Base-by-base conservation (phyloP, 2,113 vertebrate species). In the Xenopus borealis region DNA sequence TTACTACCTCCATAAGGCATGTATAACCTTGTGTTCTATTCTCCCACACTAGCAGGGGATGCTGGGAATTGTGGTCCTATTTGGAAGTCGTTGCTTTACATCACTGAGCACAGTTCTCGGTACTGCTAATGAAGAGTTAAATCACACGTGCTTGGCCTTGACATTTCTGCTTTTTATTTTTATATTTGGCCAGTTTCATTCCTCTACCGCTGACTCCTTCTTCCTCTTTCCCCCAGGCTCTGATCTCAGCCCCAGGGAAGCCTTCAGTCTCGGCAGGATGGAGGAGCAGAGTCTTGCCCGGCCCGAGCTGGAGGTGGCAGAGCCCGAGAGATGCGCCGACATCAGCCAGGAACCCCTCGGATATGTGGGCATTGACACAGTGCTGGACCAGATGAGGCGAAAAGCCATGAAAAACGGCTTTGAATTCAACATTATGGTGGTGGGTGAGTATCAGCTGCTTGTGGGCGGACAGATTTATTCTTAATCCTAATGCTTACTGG, bases 391-490 rank as follows among this genome's bases (percentile, higher is more conserved):
- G 86, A 94, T 98, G 92, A 93, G 90, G 72, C 91, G 91, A 85
- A 98, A 99, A 81, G 96, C 95, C 75, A 96, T 99, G 93, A 99
- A 98, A 86, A 90, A 84, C 0, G 96, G 94, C 20, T 96, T 99
- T 1, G 95, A 98, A 83, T 98, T 99, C 82, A 98, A 99, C 88
- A 90, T 99, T 91, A 98, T 98, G 96, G 95, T 98, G 18, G 96
- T 98, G 33, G 97, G 97, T 97, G 83, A 94, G 95, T 80, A 0
- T 7, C 0, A 3, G 18, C 2, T 12, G 19, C 53, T 66, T 11
- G 12, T 50, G 53, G 53, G 16, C 53, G 3, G 47, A 4, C 53
- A 55, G 53, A 5, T n/a, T n/a, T n/a, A n/a, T n/a, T n/a, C n/a
- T n/a, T 27, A 27, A 27, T 27, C 23, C 23, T 40, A 40, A 9